Conservation (phyloP, 1,140 invertebrate species). For the Diorhabda elongata region DNA sequence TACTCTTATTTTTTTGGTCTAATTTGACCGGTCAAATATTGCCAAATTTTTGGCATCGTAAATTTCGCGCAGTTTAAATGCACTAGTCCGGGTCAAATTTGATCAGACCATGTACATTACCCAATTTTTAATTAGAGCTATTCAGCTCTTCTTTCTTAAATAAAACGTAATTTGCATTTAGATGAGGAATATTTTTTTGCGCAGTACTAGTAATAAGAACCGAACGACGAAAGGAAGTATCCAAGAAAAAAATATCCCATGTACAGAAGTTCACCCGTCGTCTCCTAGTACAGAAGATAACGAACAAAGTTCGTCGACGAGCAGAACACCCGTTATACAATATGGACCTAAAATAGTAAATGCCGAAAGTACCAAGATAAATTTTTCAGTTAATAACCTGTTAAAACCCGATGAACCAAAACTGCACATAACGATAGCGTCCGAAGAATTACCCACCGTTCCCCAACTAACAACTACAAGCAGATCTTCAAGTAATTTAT, state of each 20-base stretch:
- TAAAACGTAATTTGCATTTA: too few relatives aligned
- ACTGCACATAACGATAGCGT: conserved; percentile 29
- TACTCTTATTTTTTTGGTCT: too few relatives aligned
- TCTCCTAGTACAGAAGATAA: conserved; percentile 19
- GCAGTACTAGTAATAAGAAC: not conserved
- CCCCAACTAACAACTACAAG: conserved; percentile 7
- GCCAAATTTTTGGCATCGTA: too few relatives aligned
- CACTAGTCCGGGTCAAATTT: too few relatives aligned
- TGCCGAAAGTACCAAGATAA: conserved; percentile 29
- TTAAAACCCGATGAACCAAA: conserved; percentile 31
- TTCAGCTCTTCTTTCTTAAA: too few relatives aligned
- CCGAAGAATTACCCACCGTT: conserved; percentile 15
- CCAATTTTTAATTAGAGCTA: too few relatives aligned
- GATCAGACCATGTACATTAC: too few relatives aligned
- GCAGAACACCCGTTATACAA: conserved; percentile 40
- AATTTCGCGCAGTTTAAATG: too few relatives aligned
- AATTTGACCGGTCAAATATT: too few relatives aligned
- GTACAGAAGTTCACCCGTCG: not conserved
- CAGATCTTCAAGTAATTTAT: conserved; percentile 13
- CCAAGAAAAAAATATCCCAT: not conserved
- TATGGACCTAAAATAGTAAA: conserved; percentile 36
- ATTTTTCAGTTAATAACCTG: conserved; percentile 36
- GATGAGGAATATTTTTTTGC: not conserved
- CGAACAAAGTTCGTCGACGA: conserved; percentile 36
- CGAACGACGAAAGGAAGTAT: not conserved